These are phyloP conservation scores for Apostichopus japonicus DNA, from an alignment of 35 echinoderm and acorn worm genomes.

Conservation along the genomic window DNA sequence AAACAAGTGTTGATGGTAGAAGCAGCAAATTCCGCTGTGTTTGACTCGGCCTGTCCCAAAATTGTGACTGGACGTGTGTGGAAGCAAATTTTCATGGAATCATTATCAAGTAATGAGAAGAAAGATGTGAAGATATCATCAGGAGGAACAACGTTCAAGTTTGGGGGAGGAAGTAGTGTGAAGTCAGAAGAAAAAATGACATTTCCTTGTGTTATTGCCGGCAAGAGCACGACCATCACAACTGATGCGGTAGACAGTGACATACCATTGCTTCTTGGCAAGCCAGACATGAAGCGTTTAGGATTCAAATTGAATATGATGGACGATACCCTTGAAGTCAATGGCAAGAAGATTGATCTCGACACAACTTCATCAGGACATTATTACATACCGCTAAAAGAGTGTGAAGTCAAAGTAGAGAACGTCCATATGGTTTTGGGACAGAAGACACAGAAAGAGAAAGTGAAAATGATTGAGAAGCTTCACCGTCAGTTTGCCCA, in stretches of 20 bases:
- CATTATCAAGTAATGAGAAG: constrained; percentile 21
- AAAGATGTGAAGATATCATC: constrained; percentile 28
- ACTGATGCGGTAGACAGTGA: constrained; percentile 62
- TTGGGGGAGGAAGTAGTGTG: constrained; percentile 44
- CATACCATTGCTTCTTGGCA: constrained; percentile 58
- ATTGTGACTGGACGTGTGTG: constrained; percentile 11
- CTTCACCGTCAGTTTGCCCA: constrained; percentile 62
- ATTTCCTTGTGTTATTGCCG: constrained; percentile 41
- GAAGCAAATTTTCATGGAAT: background rate
- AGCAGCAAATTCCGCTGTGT: constrained; percentile 18
- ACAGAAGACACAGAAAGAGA: constrained; percentile 37
- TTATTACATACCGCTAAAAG: too few species aligned
- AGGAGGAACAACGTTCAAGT: constrained; percentile 55
- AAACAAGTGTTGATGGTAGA: background rate
- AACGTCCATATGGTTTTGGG: constrained; percentile 43
- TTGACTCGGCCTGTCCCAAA: constrained; percentile 19
- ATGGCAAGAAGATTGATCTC: constrained; percentile 48
- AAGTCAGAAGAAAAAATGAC: constrained; percentile 30
- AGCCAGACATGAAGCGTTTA: constrained; percentile 49
- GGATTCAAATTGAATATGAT: constrained; percentile 57
- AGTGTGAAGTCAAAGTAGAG: constrained; percentile 43
- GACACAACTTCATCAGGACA: too few species aligned
- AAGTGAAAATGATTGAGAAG: constrained; percentile 31
- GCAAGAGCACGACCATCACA: constrained; percentile 28
- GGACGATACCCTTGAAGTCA: constrained; percentile 49